Evolutionary conservation across 2,888 invertebrate species (phyloP).

Genomic region (Ormyrus labotus): DNA sequence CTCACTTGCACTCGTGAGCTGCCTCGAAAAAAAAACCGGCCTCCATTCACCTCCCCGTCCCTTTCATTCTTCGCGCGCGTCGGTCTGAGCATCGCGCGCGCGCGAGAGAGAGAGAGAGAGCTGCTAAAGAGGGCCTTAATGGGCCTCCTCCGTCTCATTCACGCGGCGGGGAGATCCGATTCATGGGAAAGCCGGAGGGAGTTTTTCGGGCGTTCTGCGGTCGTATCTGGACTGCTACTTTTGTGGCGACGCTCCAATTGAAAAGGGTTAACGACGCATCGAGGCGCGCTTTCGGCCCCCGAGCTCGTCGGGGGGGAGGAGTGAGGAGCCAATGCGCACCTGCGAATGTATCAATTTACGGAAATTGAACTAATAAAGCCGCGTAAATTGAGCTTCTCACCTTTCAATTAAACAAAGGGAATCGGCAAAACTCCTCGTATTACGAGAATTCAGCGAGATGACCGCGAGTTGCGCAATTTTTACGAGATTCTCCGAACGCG

Average conservation of each 20-base stretch:
- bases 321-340: too few species aligned
- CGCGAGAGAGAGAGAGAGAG: background rate
- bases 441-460: too few species aligned
- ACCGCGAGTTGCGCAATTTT: too few species aligned
- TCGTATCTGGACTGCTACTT: background rate
- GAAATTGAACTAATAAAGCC: too few species aligned
- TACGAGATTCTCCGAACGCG: too few species aligned
- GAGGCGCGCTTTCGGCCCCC: too few species aligned
- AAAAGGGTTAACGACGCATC: too few species aligned
- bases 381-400: too few species aligned
- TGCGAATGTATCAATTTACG: too few species aligned
- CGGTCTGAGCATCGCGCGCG: background rate
- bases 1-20: conserved; percentile 53
- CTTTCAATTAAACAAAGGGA: too few species aligned
- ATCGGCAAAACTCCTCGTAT: too few species aligned
- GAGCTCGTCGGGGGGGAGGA: too few species aligned
- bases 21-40: conserved; percentile 60
- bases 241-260: background rate
- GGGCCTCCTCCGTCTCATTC: conserved; percentile 66
- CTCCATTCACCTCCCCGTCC: conserved; percentile 55
- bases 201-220: conserved; percentile 1
- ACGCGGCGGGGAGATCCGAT: conserved; percentile 59
- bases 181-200: conserved; percentile 62
- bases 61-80: conserved; percentile 40
- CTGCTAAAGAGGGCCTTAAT: conserved; percentile 61